Base-by-base conservation (phyloP, 2,797 vertebrate species). In the Epinephelus coioides region DNA sequence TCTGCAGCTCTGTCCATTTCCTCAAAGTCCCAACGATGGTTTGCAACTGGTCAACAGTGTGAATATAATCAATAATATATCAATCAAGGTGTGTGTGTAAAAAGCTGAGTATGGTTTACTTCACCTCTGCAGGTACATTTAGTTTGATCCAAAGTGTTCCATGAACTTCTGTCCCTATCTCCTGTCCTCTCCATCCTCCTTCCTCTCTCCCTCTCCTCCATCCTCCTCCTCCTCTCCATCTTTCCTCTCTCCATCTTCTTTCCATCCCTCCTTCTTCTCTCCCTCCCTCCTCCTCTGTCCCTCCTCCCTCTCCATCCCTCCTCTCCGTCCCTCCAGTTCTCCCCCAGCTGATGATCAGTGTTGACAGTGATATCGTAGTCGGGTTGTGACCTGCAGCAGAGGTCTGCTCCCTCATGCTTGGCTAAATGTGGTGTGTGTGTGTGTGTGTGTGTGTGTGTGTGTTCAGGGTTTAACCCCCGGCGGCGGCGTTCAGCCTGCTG, bases 381-480 rank as follows among this genome's bases (percentile, higher is more conserved):
- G 46, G 67, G 72, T 27, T 55, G 56, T 80, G 82, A 81, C 78
- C 82, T 74, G 69, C 77, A 79, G 82, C 53, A 72, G 81, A 76
- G 71, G 66, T 3, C 74, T 76, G 67, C 68, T 54, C 51, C 62
- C 50, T 83, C 49, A 14, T 53, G 81, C 71, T 56, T 44, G 56
- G 21, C 8, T 68, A 30, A 49, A 18, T 66, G 65, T 78, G 69
- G 69, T 78, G 27, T 47, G 18, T 81, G 8, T 66, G 40, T 59
- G 21, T 66, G 65, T 78, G 75, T 78, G 27, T 47, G 18, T 81
- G 40, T 59, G 27, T 66, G 65, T 78, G 75, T 78, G 27, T 47
- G 18, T 81, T 34, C 25, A 51, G 54, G 40, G 75, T 61, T 73
- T 54, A 64, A 34, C 59, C 68, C 55, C 76, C 40, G 30, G 75